These are phyloP conservation scores for Agrochola lychnidis DNA, from an alignment of 2,888 invertebrate genomes.

Conservation along the genomic window DNA sequence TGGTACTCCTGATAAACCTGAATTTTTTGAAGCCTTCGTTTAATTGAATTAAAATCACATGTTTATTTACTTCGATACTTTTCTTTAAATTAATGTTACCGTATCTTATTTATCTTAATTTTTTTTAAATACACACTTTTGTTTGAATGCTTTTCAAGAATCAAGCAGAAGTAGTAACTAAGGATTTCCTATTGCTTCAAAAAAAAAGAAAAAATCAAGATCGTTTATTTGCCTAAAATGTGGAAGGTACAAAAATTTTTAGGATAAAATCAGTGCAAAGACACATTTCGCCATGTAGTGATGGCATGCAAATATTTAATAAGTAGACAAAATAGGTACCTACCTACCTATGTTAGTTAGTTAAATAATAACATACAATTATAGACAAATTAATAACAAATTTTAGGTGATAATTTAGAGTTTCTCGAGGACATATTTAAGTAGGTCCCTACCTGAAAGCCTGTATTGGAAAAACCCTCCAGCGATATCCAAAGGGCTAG, in stretches of 20 bases:
- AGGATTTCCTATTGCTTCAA: neutral
- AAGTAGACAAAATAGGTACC: neutral
- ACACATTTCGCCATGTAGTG: neutral
- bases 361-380: neutral
- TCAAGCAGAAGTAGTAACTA: neutral
- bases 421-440: neutral
- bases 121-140: neutral
- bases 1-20: too few relatives aligned
- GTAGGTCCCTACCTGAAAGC: neutral
- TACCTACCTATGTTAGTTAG: neutral
- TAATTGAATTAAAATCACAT: neutral
- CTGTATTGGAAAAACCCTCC: conserved; percentile 21
- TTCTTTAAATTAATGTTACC: neutral
- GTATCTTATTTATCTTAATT: neutral
- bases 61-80: neutral
- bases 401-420: neutral
- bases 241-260: neutral
- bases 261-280: neutral
- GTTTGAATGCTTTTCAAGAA: neutral
- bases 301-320: neutral
- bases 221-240: neutral
- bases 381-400: too few relatives aligned
- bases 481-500: neutral
- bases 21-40: neutral
- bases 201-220: neutral